phyloP scores from a whole-genome alignment of 2,113 vertebrate species.

The Eolophus roseicapilla region DNA sequence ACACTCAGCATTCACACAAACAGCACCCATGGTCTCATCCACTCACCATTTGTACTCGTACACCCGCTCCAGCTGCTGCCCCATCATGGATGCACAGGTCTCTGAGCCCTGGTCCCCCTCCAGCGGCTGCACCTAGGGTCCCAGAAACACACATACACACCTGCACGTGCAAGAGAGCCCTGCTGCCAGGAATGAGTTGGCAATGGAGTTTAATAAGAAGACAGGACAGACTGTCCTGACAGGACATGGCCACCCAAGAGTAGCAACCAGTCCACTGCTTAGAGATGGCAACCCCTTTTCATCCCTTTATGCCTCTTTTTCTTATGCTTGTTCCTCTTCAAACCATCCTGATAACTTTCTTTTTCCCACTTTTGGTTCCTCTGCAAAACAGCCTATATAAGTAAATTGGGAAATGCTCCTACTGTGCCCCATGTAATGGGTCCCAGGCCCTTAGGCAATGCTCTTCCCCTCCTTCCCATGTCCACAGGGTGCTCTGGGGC shows the following conservation, averaged over 20 bases:
- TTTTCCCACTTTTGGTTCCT: background rate
- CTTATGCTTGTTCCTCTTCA: background rate
- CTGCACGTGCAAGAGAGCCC: accelerated
- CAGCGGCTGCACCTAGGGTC: background rate
- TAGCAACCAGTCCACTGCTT: background rate
- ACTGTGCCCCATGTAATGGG: accelerated
- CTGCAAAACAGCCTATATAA: background rate
- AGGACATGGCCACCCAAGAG: background rate
- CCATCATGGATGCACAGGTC: no score
- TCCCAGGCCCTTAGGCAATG: background rate
- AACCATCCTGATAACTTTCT: background rate
- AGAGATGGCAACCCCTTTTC: background rate
- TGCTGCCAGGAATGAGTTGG: background rate
- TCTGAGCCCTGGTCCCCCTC: background rate
- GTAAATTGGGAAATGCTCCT: background rate
- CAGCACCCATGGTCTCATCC: background rate
- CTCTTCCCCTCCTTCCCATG: accelerated
- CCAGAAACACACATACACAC: background rate
- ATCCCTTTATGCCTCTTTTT: background rate
- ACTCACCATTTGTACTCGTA: accelerated
- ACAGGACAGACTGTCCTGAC: background rate
- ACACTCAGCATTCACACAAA: background rate
- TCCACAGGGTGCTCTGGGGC: background rate
- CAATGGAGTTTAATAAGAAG: background rate
- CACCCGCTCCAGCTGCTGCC: background rate